These are phyloP conservation scores for Drosophila pseudoobscura DNA, from an alignment of 1,140 invertebrate genomes.

Conservation along the genomic window DNA sequence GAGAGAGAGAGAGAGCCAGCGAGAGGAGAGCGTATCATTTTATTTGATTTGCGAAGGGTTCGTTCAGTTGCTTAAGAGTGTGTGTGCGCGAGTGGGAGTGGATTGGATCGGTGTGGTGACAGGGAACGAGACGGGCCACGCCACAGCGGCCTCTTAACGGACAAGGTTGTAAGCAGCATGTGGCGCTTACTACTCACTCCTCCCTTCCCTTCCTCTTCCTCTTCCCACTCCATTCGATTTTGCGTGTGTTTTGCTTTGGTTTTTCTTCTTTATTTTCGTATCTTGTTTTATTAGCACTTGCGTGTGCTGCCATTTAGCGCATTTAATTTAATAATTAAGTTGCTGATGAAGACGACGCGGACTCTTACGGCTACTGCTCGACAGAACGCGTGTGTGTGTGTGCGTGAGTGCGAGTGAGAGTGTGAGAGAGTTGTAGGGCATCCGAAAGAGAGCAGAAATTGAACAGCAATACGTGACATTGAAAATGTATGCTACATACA, in stretches of 20 bases:
- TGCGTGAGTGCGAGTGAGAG: not conserved
- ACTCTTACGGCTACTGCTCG: conserved; percentile 18
- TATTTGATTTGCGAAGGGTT: conserved; percentile 58
- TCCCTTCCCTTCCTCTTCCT: too few species aligned
- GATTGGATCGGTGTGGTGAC: conserved; percentile 27
- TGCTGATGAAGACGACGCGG: conserved; percentile 66
- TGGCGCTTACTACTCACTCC: conserved; percentile 17
- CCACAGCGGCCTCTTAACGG: conserved; percentile 52
- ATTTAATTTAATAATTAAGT: conserved; percentile 82
- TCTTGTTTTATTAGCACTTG: conserved; percentile 76
- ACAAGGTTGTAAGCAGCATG: conserved; percentile 73
- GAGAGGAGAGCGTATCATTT: conserved; percentile 50
- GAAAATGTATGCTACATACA: conserved; percentile 50
- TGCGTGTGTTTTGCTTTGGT: conserved; percentile 22
- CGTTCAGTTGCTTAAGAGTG: conserved; percentile 19
- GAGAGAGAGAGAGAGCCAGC: conserved; percentile 10
- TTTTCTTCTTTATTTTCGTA: conserved; percentile 50
- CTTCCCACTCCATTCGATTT: not conserved
- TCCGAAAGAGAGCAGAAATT: conserved; percentile 36
- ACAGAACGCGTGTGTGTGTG: not conserved
- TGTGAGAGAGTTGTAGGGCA: conserved; percentile 18
- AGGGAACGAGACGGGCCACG: not conserved
- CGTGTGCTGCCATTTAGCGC: conserved; percentile 80
- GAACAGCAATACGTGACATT: conserved; percentile 53
- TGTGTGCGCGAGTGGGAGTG: conserved; percentile 42